These are phyloP conservation scores for Ridgeia piscesae DNA, from an alignment of 1,140 invertebrate species.

Conservation along the genomic window DNA sequence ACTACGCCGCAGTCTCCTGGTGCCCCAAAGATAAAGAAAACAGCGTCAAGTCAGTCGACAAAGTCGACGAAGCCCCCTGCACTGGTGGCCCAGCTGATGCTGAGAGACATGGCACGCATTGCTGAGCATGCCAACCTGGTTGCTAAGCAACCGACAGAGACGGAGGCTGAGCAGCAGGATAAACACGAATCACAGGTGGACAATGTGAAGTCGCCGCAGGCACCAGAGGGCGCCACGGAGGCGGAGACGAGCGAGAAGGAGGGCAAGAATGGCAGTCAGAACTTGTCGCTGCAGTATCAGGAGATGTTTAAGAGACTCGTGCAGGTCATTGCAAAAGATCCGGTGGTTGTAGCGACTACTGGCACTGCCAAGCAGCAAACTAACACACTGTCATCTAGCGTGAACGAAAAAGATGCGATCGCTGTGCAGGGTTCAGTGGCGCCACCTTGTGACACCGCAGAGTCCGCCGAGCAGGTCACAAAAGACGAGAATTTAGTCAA, in stretches of 20 bases:
- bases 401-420: background rate
- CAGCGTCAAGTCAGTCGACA: background rate
- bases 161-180: background rate
- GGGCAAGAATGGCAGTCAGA: background rate
- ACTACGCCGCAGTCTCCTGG: background rate
- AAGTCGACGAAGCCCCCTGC: background rate
- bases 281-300: constrained; percentile 15
- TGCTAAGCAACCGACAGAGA: background rate
- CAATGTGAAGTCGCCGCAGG: background rate
- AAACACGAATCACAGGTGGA: background rate
- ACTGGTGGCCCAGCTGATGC: constrained; percentile 1
- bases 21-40: background rate
- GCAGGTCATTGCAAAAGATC: background rate
- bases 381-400: background rate
- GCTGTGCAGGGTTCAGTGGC: background rate
- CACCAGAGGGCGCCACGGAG: background rate
- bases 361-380: background rate
- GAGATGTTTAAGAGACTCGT: constrained; percentile 21
- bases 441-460: background rate
- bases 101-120: constrained; percentile 17
- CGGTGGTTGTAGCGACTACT: background rate
- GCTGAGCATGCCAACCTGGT: constrained; percentile 5
- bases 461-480: background rate
- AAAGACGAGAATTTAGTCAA: background rate
- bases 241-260: background rate